Evolutionary conservation across 35 echinoderm and acorn worm species (phyloP), one percentile per base, ranked within the genome.

Genomic region (Hemicentrotus pulcherrimus): DNA sequence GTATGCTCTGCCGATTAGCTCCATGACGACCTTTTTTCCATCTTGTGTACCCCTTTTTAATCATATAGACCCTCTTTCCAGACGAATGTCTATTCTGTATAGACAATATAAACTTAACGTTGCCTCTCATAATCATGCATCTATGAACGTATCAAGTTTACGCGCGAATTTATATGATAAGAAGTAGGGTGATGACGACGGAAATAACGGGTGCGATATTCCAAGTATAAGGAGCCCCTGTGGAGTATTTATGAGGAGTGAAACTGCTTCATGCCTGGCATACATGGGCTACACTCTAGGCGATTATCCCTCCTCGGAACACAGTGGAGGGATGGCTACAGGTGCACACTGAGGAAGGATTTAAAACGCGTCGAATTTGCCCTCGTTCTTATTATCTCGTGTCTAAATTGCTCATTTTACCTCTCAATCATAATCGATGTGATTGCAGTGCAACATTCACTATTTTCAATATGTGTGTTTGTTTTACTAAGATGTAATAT

Each of bases 181-280:
- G 22, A 28, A 78, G 65, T 24, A 28, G 65, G 24, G n/a, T 78
- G 19, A 78, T 78, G 19, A 78, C 65, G 65, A 78, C 65, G 65
- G 65, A 78, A 28, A 78, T 59, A 78, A 28, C 65, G 65, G 65
- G 65, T 78, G 65, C 19, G 65, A 78, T 78, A 78, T 78, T 78
- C 65, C 65, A 78, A 78, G 65, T 78, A 78, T n/a, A 78, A 78
- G 65, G n/a, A 78, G 65, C 65, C 65, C 65, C 65, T 3, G n/a
- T 78, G 65, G 65, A 78, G 65, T 78, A 78, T 78, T 78, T 78
- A 78, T 78, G 65, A 78, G 65, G 65, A 78, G 65, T 78, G 65
- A 78, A 78, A 78, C n/a, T 78, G 65, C 65, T 28, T 22, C 65
- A 22, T 78, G 65, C 65, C 65, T 78, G 65, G 65, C 65, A 78